Base-by-base conservation (phyloP, 2,113 vertebrate species). In the Psephotus haematonotus region DNA sequence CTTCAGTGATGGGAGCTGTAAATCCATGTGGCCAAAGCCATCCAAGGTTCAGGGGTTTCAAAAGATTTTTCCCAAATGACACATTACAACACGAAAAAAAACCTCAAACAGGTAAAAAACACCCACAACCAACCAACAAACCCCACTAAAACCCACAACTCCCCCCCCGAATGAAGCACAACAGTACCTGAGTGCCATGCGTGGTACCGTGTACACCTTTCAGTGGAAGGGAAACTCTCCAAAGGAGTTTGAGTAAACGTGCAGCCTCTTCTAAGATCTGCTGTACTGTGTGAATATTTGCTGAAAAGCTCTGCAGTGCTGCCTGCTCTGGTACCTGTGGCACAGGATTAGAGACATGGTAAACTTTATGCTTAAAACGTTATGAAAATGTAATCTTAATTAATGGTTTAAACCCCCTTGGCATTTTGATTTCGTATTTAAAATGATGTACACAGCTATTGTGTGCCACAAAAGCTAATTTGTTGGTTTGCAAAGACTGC, bases 161-260 rank as follows among this genome's bases (percentile, higher is more conserved):
- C 15, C 59, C 68, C 4, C 25, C 68, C 4, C 31, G 23, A 77
- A 6, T 4, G 22, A 35, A 90, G 20, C 22, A 11, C 3, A 41
- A 23, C 7, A 92, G 37, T 96, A 98, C 98, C 98, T 98, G 97
- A 28, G 93, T 50, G 23, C 95, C 92, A 41, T 81, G 97, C 37
- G 87, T 37, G 9, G 94, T 17, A 41, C 95, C 88, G 27, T 93
- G 97, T 69, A 69, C 76, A 5, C 81, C 71, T 41, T 95, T 69
- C 9, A 96, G 86, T 3, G 99, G 99, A 39, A 99, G 86, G 4
- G 99, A 98, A 78, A 99, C 99, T 95, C 98, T 99, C 99, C 99
- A 99, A 91, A 99, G 94, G 35, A 98, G 98, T 27, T 98, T 99
- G 95, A 99, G 96, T 27, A 99, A 97, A 24, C 98, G 98, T 1